Conservation (phyloP, 2,113 vertebrate genomes). For the Nycticorax nycticorax region DNA sequence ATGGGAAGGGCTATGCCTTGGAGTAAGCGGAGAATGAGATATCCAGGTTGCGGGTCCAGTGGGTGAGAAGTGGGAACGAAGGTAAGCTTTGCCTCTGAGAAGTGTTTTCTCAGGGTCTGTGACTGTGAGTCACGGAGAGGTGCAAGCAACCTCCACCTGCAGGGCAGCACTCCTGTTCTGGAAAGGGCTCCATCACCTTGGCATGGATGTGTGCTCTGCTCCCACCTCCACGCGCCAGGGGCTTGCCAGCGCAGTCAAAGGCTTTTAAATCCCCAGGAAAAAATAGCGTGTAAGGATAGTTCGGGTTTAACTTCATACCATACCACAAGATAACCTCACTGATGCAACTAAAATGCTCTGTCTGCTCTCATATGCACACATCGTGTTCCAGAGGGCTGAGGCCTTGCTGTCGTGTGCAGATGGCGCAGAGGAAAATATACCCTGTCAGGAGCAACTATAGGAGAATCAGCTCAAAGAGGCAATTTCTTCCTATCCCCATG, state of each 20-base stretch:
- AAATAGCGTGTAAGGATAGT: background rate
- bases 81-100: background rate
- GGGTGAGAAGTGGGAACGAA: background rate
- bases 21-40: background rate
- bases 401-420: background rate
- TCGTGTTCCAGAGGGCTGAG: background rate
- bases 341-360: background rate
- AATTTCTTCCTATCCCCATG: background rate
- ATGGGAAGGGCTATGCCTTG: background rate
- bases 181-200: background rate
- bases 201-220: background rate
- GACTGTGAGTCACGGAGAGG: background rate
- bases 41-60: background rate
- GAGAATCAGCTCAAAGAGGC: background rate
- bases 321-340: background rate
- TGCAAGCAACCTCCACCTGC: background rate
- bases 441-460: background rate
- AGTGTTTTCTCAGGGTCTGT: background rate
- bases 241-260: background rate
- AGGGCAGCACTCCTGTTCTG: background rate
- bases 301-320: background rate
- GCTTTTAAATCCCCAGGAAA: background rate
- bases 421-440: background rate
- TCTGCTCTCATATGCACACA: accelerated
- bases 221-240: background rate